Conservation (phyloP, 1,140 invertebrate genomes). For the Drosophila quadrilineata region DNA sequence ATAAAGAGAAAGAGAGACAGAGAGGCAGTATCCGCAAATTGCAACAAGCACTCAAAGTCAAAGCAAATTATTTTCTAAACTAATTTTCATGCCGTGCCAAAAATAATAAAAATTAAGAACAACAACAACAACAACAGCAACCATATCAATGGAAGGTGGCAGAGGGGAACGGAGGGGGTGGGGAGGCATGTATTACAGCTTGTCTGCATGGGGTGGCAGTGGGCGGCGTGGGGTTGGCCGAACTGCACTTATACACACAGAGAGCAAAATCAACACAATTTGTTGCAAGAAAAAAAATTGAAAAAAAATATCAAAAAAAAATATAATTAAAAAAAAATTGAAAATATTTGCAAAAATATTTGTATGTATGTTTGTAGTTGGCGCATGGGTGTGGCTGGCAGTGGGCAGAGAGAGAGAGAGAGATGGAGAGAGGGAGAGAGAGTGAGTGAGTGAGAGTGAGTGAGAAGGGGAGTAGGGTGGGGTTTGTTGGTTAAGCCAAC, state of each 20-base stretch:
- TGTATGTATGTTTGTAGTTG: too few relatives aligned
- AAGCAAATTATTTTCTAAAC: conserved; percentile 78
- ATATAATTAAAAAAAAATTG: too few relatives aligned
- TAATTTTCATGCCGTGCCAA: conserved; percentile 78
- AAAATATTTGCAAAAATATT: too few relatives aligned
- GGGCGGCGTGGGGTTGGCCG: too few relatives aligned
- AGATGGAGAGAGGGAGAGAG: not conserved
- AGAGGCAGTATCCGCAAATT: conserved; percentile 50
- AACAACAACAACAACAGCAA: conserved; percentile 57
- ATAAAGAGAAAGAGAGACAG: not conserved
- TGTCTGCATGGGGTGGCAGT: too few relatives aligned
- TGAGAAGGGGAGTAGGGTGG: not conserved
- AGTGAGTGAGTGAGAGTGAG: not conserved
- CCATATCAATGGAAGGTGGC: conserved; percentile 1
- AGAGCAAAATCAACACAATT: conserved; percentile 33
- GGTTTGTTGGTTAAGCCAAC: conserved; percentile 42
- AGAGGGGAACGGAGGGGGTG: not conserved
- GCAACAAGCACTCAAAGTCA: conserved; percentile 78
- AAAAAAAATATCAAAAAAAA: too few relatives aligned
- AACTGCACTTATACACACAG: too few relatives aligned
- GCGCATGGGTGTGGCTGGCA: too few relatives aligned
- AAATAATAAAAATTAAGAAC: conserved; percentile 80
- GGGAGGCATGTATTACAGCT: conserved; percentile 6
- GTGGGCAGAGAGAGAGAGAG: not conserved
- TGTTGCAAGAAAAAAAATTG: conserved; percentile 14